Evolutionary conservation across 2,113 vertebrate species (phyloP).

Genomic region (Mungos mungo): DNA sequence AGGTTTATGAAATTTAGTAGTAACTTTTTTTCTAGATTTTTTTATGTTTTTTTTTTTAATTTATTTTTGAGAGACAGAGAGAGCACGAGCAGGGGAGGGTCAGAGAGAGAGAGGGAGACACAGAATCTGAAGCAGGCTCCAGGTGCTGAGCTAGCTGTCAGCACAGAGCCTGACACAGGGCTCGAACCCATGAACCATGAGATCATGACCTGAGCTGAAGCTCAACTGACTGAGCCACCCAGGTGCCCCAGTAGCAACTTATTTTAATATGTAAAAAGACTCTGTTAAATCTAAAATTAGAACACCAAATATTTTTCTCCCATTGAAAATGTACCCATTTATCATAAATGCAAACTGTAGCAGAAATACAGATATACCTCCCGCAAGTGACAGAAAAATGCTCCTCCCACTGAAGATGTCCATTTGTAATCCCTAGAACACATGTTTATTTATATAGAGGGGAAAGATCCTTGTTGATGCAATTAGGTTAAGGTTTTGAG

Average conservation of each 20-base stretch:
- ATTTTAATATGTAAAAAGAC: background rate
- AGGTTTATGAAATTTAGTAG: background rate
- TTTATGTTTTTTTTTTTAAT: no score
- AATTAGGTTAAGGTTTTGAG: background rate
- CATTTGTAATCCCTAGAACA: background rate
- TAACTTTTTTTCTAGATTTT: background rate
- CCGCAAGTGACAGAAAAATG: background rate
- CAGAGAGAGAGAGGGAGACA: no score
- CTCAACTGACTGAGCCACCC: no score
- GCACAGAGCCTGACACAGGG: no score
- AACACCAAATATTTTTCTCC: background rate
- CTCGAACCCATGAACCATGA: no score
- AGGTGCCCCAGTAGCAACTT: background rate
- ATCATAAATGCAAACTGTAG: background rate
- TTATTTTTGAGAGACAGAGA: no score
- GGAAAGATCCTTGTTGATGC: background rate
- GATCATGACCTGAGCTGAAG: no score
- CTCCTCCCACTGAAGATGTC: fast-evolving
- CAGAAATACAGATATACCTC: background rate
- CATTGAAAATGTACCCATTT: background rate
- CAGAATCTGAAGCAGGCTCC: no score
- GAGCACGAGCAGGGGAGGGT: no score
- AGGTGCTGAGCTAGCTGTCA: no score
- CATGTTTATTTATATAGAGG: background rate
- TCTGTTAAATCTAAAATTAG: background rate